Base-by-base conservation (phyloP, 1,140 invertebrate genomes). In the Heliothis subflexa region DNA sequence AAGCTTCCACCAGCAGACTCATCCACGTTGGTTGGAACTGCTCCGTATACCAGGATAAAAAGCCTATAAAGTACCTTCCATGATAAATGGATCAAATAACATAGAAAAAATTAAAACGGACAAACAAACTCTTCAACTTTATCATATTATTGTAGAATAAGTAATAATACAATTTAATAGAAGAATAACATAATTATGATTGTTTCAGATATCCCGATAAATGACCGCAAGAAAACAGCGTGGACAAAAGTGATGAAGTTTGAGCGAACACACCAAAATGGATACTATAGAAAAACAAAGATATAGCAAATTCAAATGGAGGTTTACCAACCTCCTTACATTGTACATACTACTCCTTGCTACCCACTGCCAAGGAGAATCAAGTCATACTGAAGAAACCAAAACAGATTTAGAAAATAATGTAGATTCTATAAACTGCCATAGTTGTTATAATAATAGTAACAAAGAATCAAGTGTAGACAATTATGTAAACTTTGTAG, bases 381-480 rank as follows among this genome's bases (percentile, higher is more conserved):
- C 81, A 61, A 91, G 84, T 88, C 83, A 89, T 81, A 83, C 73
- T 28, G 83, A 78, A 76, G 77, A 80, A 86, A 89, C 85, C 85
- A 91, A 90, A 90, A 89, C 81, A 83, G 85, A 83, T 85, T 71
- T 93, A 92, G 89, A 86, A 87, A 87, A 78, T 87, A 89, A 86
- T 61, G 57, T 91, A 91, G 87, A 86, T 79, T 78, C 84, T 88
- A 93, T 85, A 79, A 68, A 85, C 74, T 94, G 93, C 91, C 91
- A 93, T 94, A 93, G 81, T 74, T 93, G 91, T 92, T 82, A 87
- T 80, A 86, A 55, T 89, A 90, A 84, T 91, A 89, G 76, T 88
- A 86, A 78, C 57, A 80, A 79, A 64, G 59, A 75, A 52, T 61
- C 71, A n/a, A 61, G 50, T 74, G 57, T 81, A 76, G 78, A 81